These are phyloP conservation scores for Oreotragus oreotragus DNA, from an alignment of 2,113 vertebrate genomes.

Conservation along the genomic window DNA sequence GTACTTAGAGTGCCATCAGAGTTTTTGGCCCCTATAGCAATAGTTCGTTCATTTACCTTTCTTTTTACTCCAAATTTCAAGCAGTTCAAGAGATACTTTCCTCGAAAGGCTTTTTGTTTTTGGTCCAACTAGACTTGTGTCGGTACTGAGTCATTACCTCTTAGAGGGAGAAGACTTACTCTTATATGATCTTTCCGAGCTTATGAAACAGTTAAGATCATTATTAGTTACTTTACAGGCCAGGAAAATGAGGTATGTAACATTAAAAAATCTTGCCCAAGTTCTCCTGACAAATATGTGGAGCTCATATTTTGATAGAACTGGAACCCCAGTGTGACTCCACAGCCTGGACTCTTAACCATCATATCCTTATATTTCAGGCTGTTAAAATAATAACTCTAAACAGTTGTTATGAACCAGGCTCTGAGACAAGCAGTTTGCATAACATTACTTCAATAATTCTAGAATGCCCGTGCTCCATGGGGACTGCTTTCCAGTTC, in stretches of 20 bases:
- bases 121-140: background rate
- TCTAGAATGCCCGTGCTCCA: background rate
- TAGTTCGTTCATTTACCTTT: constrained; percentile 24
- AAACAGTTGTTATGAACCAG: background rate
- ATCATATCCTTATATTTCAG: background rate
- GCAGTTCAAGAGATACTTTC: background rate
- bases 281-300: background rate
- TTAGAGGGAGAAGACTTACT: background rate
- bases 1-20: background rate
- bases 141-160: background rate
- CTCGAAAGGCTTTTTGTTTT: constrained; percentile 1
- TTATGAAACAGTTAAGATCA: background rate
- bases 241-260: background rate
- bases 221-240: background rate
- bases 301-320: background rate
- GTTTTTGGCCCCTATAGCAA: background rate
- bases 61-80: constrained; percentile 20
- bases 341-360: background rate
- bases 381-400: background rate
- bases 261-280: background rate
- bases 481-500: background rate
- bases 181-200: background rate
- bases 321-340: background rate
- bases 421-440: background rate
- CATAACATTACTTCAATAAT: background rate